Evolutionary conservation across 2,888 invertebrate genomes (phyloP).

Genomic region (Criorhina ranunculi): DNA sequence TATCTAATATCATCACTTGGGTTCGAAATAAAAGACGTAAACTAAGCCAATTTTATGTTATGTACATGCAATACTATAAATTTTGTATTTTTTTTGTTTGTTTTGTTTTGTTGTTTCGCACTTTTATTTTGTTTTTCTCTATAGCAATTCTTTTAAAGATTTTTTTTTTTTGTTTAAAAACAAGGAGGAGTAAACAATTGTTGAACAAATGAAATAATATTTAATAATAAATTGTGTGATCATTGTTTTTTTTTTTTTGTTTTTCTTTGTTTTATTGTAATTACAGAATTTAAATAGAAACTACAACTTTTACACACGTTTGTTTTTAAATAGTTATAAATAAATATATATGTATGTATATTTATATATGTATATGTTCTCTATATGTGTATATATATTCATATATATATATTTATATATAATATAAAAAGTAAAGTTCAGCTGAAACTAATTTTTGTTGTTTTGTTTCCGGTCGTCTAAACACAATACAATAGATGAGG

Average conservation of each 20-base stretch:
- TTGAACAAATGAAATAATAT: constrained; percentile 58
- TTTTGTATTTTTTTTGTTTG: constrained; percentile 70
- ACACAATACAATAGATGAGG: constrained; percentile 69
- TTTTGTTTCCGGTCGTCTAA: constrained; percentile 46
- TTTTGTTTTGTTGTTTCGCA: constrained; percentile 43
- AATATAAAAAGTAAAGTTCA: constrained; percentile 67
- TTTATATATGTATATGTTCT: constrained; percentile 38
- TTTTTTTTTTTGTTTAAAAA: constrained; percentile 29
- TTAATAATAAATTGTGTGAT: constrained; percentile 73
- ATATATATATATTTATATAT: constrained; percentile 71
- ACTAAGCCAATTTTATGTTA: constrained; percentile 71
- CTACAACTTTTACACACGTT: constrained; percentile 70
- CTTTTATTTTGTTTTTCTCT: constrained; percentile 56
- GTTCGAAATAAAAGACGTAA: constrained; percentile 64
- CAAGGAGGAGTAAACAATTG: constrained; percentile 58
- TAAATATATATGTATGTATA: constrained; percentile 71
- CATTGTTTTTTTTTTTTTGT: constrained; percentile 44
- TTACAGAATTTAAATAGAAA: constrained; percentile 77
- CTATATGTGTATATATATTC: constrained; percentile 33
- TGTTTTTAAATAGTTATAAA: constrained; percentile 66
- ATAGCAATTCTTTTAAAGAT: constrained; percentile 67
- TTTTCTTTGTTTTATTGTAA: constrained; percentile 63
- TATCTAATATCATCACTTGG: background rate
- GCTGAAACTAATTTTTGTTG: constrained; percentile 59
- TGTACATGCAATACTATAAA: constrained; percentile 76